Evolutionary conservation across 2,113 vertebrate genomes (phyloP).

Genomic region (Alethe diademata): DNA sequence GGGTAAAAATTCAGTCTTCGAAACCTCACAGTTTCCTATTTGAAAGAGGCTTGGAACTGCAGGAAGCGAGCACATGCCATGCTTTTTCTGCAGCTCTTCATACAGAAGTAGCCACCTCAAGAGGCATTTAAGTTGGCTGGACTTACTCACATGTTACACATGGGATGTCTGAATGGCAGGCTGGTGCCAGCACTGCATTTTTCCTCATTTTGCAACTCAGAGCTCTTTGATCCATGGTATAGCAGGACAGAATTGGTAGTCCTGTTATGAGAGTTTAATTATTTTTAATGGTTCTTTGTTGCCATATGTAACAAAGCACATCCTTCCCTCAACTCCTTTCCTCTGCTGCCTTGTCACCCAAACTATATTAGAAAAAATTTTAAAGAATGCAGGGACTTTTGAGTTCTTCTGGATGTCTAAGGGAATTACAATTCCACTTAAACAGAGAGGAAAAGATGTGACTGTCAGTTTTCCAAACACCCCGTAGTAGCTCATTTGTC

Average conservation of each 20-base stretch:
- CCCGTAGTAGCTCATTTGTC: neutral
- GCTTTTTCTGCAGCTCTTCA: neutral
- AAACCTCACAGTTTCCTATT: neutral
- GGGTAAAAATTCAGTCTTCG: neutral
- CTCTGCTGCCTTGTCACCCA: neutral
- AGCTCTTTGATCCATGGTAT: neutral
- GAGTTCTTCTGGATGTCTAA: neutral
- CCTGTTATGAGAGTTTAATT: neutral
- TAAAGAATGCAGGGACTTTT: neutral
- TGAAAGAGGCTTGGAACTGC: neutral
- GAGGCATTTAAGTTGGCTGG: neutral
- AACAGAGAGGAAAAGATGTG: neutral
- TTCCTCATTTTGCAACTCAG: neutral
- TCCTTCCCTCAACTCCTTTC: neutral
- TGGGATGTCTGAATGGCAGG: neutral
- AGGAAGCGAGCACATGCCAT: fast-evolving
- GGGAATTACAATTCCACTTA: neutral
- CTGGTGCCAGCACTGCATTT: neutral
- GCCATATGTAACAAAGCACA: neutral
- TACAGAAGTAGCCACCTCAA: neutral
- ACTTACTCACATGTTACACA: neutral
- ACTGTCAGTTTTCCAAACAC: neutral
- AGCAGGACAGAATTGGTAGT: neutral
- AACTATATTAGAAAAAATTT: neutral
- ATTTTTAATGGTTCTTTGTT: neutral